A percentile compares a stretch with the other conserved stretches of the same genome.
These are phyloP conservation scores for Melanargia galathea DNA, from an alignment of 2,888 invertebrate species.

Conservation along the genomic window DNA sequence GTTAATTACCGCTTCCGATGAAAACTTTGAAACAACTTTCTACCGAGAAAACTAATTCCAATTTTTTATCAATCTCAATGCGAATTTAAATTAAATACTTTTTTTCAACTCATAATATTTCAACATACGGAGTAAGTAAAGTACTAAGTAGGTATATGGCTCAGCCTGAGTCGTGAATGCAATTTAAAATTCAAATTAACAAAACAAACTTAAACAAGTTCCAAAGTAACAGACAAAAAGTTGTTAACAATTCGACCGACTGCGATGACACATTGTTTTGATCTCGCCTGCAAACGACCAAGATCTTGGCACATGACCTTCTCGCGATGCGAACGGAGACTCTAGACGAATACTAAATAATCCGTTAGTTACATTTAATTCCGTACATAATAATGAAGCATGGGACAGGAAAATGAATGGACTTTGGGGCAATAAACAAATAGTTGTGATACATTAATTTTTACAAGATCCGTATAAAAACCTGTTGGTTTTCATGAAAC, in stretches of 20 bases:
- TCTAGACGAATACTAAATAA: conserved; percentile 26
- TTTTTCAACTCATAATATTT: too few species aligned
- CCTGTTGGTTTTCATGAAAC: not conserved
- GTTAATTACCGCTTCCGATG: too few species aligned
- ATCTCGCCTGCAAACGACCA: conserved; percentile 24
- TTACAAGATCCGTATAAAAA: not conserved
- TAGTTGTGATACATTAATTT: not conserved
- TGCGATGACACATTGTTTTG: conserved; percentile 34
- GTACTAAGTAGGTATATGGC: too few species aligned
- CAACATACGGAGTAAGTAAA: too few species aligned
- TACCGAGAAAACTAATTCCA: too few species aligned
- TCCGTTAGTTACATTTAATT: conserved; percentile 11
- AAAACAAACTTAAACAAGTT: conserved; percentile 2
- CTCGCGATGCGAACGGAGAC: conserved; percentile 11
- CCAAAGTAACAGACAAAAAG: conserved; percentile 4
- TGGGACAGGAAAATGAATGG: conserved; percentile 12
- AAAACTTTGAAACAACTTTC: too few species aligned
- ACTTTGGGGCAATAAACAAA: conserved; percentile 12
- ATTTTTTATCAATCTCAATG: too few species aligned
- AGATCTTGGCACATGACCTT: conserved; percentile 37
- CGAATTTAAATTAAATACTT: too few species aligned
- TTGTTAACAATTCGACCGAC: not conserved
- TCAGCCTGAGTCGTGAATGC: not conserved
- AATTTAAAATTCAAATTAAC: too few species aligned
- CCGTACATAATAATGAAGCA: conserved; percentile 6